These are phyloP conservation scores for Caenorhabditis sp. DNA, from an alignment of 2,888 invertebrate genomes.

Conservation along the genomic window DNA sequence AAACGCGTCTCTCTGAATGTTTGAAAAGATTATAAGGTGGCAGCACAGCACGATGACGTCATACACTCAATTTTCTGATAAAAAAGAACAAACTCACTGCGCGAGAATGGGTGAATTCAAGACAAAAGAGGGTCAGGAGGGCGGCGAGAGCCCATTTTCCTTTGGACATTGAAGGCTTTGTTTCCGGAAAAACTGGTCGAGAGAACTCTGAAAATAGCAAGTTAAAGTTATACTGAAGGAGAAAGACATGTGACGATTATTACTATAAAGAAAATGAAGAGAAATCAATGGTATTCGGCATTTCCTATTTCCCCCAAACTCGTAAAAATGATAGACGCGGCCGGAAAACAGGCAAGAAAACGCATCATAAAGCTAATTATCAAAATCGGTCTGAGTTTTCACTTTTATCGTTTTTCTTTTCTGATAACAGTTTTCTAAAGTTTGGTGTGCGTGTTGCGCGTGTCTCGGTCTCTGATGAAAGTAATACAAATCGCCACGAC, in stretches of 20 bases:
- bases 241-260: no score
- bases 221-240: no score
- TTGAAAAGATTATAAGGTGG: conserved; percentile 2
- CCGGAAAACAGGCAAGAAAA: background rate
- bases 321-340: background rate
- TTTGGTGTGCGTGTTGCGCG: conserved; percentile 23
- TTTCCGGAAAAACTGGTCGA: background rate
- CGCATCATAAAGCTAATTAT: conserved; percentile 27
- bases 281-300: no score
- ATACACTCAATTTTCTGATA: conserved; percentile 3
- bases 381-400: conserved; percentile 19
- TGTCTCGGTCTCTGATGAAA: conserved; percentile 13
- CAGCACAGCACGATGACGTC: conserved; percentile 15
- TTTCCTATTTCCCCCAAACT: no score
- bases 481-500: conserved; percentile 24
- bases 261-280: no score
- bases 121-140: conserved; percentile 26
- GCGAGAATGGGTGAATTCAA: background rate
- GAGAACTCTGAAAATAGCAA: background rate
- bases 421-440: conserved; percentile 33
- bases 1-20: background rate
- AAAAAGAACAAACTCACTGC: conserved; percentile 19
- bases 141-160: conserved; percentile 27
- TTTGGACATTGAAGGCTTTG: background rate
- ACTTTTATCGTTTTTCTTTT: conserved; percentile 25